A percentile compares a stretch with the other conserved stretches of the same genome.
Evolutionary conservation across 2,888 invertebrate genomes (phyloP).

Genomic region (Drosophila dives): DNA sequence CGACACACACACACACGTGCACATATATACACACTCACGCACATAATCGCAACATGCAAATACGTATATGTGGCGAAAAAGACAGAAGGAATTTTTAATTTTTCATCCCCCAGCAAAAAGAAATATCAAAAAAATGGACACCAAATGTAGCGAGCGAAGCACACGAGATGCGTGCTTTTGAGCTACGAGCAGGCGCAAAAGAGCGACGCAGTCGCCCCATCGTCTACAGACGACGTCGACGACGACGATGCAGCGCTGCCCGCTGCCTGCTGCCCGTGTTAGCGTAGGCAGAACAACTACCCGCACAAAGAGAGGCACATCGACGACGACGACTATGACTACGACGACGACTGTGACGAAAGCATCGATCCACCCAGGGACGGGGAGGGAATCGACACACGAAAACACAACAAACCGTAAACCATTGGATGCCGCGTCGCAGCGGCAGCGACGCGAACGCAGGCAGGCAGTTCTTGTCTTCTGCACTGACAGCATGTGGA

Average conservation of each 20-base stretch:
- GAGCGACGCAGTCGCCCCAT: slow-evolving; percentile 45
- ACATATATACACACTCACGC: slow-evolving; percentile 4
- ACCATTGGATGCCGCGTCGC: slow-evolving; percentile 70
- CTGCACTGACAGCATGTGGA: slow-evolving; percentile 57
- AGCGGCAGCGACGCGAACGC: slow-evolving; percentile 16
- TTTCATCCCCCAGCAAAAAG: slow-evolving; percentile 65
- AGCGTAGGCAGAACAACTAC: slow-evolving; percentile 63
- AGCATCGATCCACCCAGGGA: slow-evolving; percentile 30
- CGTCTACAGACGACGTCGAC: slow-evolving; percentile 28
- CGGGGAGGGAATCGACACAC: slow-evolving; percentile 29
- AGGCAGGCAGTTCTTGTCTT: slow-evolving; percentile 41
- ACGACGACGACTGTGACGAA: slow-evolving; percentile 7
- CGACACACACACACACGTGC: slow-evolving; percentile 1
- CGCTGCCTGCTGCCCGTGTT: slow-evolving; percentile 11
- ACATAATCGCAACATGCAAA: too few relatives aligned
- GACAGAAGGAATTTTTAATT: slow-evolving; percentile 33
- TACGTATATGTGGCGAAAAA: slow-evolving; percentile 8
- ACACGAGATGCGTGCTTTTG: slow-evolving; percentile 43
- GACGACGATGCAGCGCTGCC: slow-evolving; percentile 37
- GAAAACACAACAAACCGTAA: slow-evolving; percentile 84
- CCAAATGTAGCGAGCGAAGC: slow-evolving; percentile 45
- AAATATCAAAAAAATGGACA: slow-evolving; percentile 47
- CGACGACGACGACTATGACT: slow-evolving; percentile 8
- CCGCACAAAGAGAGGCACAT: slow-evolving; percentile 36
- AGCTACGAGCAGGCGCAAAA: slow-evolving; percentile 66